Percentiles rank a stretch among this genome's conserved stretches.
These are phyloP conservation scores for Grantiella picta DNA, from an alignment of 2,113 vertebrate species.

Conservation along the genomic window DNA sequence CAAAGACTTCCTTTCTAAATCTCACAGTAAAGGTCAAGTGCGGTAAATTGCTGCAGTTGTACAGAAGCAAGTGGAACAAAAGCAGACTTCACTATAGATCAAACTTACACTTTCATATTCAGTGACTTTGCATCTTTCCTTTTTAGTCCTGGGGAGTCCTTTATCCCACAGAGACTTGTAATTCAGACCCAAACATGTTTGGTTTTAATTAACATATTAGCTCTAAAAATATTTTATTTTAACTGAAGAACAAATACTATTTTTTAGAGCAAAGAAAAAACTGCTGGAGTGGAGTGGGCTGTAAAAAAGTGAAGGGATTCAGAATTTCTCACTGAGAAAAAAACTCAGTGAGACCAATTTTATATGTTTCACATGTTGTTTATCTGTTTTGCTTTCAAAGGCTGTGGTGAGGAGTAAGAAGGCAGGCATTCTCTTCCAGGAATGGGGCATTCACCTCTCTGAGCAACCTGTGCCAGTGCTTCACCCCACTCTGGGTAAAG, in stretches of 20 bases:
- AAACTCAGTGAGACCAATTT: neutral
- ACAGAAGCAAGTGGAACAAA: neutral
- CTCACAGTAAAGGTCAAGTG: constrained; percentile 58
- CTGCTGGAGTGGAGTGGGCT: neutral
- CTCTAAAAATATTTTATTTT: neutral
- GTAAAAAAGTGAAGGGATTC: neutral
- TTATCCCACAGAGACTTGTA: neutral
- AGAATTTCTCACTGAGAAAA: neutral
- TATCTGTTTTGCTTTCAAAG: neutral
- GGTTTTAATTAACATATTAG: neutral
- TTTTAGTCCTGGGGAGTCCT: neutral
- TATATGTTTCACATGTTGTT: neutral
- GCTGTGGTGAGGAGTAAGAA: neutral
- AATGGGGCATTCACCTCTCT: neutral
- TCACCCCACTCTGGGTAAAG: neutral
- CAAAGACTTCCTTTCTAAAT: constrained; percentile 44
- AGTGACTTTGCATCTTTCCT: neutral
- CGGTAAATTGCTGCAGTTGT: constrained; percentile 26
- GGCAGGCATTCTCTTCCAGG: neutral
- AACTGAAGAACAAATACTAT: neutral
- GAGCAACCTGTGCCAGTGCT: neutral
- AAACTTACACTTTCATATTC: neutral
- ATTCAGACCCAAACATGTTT: neutral
- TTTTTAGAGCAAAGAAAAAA: neutral
- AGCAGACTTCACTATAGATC: neutral